Evolutionary conservation across 92 coral and sea anemone species (phyloP), one percentile per base, ranked within the genome.

Genomic region (Pocillopora grandis): DNA sequence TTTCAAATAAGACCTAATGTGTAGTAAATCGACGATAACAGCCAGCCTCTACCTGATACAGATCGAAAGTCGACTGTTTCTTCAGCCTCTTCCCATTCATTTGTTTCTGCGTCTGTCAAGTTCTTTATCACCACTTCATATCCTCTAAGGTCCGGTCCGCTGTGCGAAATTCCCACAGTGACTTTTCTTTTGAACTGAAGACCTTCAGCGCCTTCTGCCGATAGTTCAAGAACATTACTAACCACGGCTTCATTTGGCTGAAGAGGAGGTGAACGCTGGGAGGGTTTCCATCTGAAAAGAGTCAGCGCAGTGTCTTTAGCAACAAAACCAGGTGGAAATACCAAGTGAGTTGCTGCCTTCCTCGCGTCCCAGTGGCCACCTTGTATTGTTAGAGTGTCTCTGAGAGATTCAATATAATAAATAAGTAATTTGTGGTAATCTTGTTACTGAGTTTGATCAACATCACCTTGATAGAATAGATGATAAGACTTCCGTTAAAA

Each of bases 181-280:
- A 75, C 87, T 1, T 77, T 35, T 64, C 48, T 55, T 15, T 64
- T 63, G 59, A 83, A 76, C 36, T 15, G 68, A 57, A 85, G 52
- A 12, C 33, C 76, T 62, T 62, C 58, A 60, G 80, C 13, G 18
- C 33, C 58, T 74, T 64, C 83, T 33, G 89, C 49, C 33, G 89
- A 84, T 37, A 91, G 87, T 37, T 87, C 81, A 27, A 91, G 72
- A 15, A 91, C 80, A 80, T 72, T 75, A 67, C 94, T 91, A 42
- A 88, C 85, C 0, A 84, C n/a, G 19, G 75, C 75, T 78, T 91
- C 94, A 23, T 72, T 78, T 20, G 62, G 20, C 9, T 70, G 20
- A 15, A 82, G 58, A 60, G 91, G 88, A 62, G 94, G 79, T 58
- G 84, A 76, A 17, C 78, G 56, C 1, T 58, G 65, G 12, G 75